Conservation (phyloP, 2,797 vertebrate genomes). For the Anguilla megastoma region DNA sequence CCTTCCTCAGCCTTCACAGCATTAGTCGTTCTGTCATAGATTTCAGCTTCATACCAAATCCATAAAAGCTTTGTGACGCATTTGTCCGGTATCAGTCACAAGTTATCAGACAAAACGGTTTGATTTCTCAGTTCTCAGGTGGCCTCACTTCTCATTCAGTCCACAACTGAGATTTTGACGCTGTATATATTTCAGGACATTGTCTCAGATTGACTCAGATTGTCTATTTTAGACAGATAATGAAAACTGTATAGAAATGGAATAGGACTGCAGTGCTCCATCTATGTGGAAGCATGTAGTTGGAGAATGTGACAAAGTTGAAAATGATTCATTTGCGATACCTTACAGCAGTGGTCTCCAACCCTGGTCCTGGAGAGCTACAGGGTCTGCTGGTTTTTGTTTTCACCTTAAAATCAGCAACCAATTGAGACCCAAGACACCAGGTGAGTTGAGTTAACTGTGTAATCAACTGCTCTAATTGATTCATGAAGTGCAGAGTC, state of each 20-base stretch:
- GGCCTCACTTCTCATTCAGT: not conserved
- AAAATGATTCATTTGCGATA: not conserved
- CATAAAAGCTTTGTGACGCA: not conserved
- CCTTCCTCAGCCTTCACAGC: not conserved
- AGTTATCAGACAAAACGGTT: not conserved
- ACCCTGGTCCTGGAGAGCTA: no score
- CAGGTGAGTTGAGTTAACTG: no score
- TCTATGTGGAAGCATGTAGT: not conserved
- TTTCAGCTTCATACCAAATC: not conserved
- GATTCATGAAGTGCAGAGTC: no score
- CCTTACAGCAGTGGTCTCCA: not conserved
- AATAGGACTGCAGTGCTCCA: not conserved
- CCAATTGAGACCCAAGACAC: no score
- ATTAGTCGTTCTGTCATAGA: not conserved
- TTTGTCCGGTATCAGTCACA: not conserved
- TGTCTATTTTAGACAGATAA: not conserved
- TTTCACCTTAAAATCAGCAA: no score
- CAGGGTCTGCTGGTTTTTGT: no score
- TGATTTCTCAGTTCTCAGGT: not conserved
- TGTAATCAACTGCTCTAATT: no score
- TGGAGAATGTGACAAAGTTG: not conserved
- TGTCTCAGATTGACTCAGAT: not conserved
- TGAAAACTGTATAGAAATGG: not conserved
- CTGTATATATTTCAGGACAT: no score
- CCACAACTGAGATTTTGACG: no score